phyloP scores from a whole-genome alignment of 2,113 vertebrate species.

The Phylloscopus trochiloides region DNA sequence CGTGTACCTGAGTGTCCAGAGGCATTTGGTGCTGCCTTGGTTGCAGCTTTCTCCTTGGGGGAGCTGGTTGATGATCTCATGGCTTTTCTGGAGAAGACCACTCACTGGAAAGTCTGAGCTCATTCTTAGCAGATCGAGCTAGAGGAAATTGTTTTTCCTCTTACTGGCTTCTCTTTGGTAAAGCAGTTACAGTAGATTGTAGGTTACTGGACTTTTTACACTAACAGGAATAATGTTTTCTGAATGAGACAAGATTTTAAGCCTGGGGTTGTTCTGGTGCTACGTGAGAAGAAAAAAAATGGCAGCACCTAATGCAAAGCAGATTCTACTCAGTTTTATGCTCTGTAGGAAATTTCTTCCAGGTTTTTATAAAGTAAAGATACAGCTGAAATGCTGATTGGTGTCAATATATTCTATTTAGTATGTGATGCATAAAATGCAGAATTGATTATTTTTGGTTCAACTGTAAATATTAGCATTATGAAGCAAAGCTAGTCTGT shows the following conservation, averaged over 20 bases:
- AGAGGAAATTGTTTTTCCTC: neutral
- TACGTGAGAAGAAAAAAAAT: neutral
- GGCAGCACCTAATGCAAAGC: neutral
- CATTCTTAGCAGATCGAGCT: accelerated
- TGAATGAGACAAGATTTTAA: neutral
- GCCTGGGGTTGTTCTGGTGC: neutral
- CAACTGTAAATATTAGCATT: neutral
- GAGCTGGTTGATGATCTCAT: neutral
- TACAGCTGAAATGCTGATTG: neutral
- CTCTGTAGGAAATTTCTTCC: neutral
- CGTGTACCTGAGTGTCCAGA: neutral
- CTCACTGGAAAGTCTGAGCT: neutral
- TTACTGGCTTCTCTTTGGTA: neutral
- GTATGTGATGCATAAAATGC: neutral
- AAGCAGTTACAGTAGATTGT: neutral
- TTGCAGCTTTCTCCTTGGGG: neutral
- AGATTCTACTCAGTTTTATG: neutral
- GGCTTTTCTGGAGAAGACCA: neutral
- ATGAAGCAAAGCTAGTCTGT: neutral
- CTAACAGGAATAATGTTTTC: neutral
- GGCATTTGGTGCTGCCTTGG: neutral
- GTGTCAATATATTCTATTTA: neutral
- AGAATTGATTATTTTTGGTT: neutral
- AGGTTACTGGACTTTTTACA: neutral
- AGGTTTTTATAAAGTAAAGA: neutral